Base-by-base conservation (phyloP, 2,888 invertebrate species). In the Portevinia maculata region DNA sequence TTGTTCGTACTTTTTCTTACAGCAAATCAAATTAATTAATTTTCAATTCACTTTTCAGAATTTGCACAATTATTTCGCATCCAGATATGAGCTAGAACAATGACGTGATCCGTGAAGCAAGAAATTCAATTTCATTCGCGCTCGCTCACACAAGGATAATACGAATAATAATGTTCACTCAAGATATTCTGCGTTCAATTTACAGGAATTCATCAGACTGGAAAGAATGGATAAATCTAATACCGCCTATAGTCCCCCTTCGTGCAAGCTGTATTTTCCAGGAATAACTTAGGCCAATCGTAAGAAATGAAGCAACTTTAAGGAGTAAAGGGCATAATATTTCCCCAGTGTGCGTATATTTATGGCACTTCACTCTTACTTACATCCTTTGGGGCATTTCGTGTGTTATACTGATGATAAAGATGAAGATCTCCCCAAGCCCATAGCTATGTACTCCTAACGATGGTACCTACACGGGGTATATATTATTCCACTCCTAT, bases 151-250 rank as follows among this genome's bases (percentile, higher is more conserved):
- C 48, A 62, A 37, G 24, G 17, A 50, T 62, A 62, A 48, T 37
- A 37, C 11, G 30, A 65, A 65, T 52, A 65, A 53, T 52, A 52
- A 17, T 65, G 53, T 53, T 41, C 52, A 53, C 41, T 44, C 32
- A 19, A 44, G 53, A 53, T 19, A 67, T 53, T 44, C 13, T 39
- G 17, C 39, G 41, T 52, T 41, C 39, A 65, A 65, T 65, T 52
- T 62, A 50, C 28, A 28, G 34, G 37, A 62, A 37, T 50, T 50
- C 62, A 62, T 62, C 37, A 21, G 62, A 50, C 62, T 62, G 62
- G 62, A 62, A 62, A 24, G 62, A 50, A 62, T 48, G 62, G 62
- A 62, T 62, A 50, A 62, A 62, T 50, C 50, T 37, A 62, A 9
- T 48, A 6, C 48, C 24, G 13, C 24, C 30, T 28, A 24, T n/a